phyloP scores from a whole-genome alignment of 2,888 invertebrate genomes.

The Machimus rusticus region DNA sequence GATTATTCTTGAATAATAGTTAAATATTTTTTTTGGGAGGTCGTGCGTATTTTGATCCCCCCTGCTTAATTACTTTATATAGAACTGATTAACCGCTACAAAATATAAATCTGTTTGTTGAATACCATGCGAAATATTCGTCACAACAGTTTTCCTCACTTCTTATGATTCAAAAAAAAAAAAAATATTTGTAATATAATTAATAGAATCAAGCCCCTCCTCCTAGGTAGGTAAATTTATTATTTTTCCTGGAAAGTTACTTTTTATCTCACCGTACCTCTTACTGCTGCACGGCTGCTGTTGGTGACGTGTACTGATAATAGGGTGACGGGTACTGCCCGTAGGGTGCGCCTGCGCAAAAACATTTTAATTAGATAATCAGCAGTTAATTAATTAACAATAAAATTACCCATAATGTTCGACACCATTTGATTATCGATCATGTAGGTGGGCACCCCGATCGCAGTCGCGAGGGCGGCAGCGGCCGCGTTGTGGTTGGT shows the following conservation, averaged over 20 bases:
- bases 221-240: not conserved
- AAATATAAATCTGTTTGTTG: not conserved
- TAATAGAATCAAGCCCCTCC: not conserved
- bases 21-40: not conserved
- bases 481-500: not conserved
- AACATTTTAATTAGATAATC: not conserved
- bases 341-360: constrained; percentile 62
- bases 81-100: not conserved
- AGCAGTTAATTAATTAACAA: not conserved
- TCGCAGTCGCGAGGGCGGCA: constrained; percentile 12
- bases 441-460: constrained; percentile 40
- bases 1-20: not conserved
- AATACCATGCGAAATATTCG: not conserved
- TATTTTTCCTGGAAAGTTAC: not conserved
- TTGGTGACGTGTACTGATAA: constrained; percentile 70
- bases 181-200: no score
- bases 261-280: not conserved
- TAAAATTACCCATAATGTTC: constrained; percentile 47
- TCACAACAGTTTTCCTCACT: not conserved
- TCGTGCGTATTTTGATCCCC: not conserved
- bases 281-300: constrained; percentile 77
- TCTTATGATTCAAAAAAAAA: not conserved
- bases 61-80: not conserved
- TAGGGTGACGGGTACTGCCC: constrained; percentile 74
- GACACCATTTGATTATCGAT: constrained; percentile 44